Evolutionary conservation across 2,797 vertebrate genomes (phyloP).

Genomic region (Harpagifer antarcticus): DNA sequence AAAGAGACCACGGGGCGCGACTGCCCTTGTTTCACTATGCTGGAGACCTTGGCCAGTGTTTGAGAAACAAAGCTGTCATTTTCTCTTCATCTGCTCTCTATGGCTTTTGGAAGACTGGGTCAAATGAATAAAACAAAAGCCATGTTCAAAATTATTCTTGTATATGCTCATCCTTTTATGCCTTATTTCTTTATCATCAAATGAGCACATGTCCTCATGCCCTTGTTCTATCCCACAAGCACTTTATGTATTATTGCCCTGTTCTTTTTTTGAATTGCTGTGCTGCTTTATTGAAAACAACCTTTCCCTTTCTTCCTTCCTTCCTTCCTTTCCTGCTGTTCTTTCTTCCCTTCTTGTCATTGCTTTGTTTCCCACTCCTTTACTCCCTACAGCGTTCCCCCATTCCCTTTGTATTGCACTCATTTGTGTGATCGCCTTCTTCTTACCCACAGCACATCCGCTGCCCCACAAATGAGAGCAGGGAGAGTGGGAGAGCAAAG

Average conservation of each 20-base stretch:
- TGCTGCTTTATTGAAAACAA: constrained; percentile 64
- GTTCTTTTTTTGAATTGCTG: constrained; percentile 51
- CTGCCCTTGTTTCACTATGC: constrained; percentile 75
- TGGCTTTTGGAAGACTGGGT: constrained; percentile 65
- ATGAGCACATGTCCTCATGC: constrained; percentile 72
- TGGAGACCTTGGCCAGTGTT: constrained; percentile 76
- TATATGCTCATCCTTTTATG: constrained; percentile 70
- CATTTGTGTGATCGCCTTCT: constrained; percentile 65
- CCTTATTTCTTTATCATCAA: constrained; percentile 76
- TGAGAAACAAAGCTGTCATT: constrained; percentile 79
- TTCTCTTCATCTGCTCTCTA: constrained; percentile 63
- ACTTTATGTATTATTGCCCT: constrained; percentile 52
- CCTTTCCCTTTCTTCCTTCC: constrained; percentile 56
- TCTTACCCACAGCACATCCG: constrained; percentile 75
- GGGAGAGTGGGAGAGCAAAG: constrained; percentile 58
- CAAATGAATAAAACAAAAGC: constrained; percentile 78
- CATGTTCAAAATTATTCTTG: constrained; percentile 71
- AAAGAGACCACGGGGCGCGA: constrained; percentile 68
- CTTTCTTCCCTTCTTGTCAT: constrained; percentile 31
- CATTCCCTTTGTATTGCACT: constrained; percentile 47
- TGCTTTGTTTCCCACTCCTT: constrained; percentile 26
- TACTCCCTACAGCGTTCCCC: constrained; percentile 49
- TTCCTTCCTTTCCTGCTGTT: constrained; percentile 33
- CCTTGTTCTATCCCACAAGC: constrained; percentile 68
- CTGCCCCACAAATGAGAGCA: constrained; percentile 68